Base-by-base conservation (phyloP, 2,888 invertebrate species). In the Clivina fossor region DNA sequence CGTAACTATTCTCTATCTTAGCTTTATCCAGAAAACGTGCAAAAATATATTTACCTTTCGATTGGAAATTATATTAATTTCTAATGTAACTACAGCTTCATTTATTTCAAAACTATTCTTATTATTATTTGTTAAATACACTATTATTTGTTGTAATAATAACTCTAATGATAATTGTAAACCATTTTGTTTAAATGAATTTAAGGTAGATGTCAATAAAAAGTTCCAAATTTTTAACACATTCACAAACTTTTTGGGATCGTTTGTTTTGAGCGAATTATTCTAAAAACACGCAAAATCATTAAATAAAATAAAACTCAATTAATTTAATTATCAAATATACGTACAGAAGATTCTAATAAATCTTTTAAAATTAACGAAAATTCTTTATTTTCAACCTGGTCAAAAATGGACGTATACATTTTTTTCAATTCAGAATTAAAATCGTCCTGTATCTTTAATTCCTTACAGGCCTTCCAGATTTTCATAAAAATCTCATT, bases 381-480 rank as follows among this genome's bases (percentile, higher is more conserved):
- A 60, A 72, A 73, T 26, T 69, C 56, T 19, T 72, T 69, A 51
- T 66, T 66, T 3, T 69, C 61, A 24, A 71, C 65, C 41, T 66
- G 64, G 49, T 67, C 66, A 28, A 69, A 64, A 35, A 72, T 66
- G 38, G 71, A 58, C 5, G 30, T 22, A 8, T 63, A 60, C 8
- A 70, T 58, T 28, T 72, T 56, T 57, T 68, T 68, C 1, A 68
- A 63, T 20, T 71, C 66, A 4, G 69, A 66, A 18, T 50, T 41
- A 35, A 60, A 32, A 11, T 63, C 59, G 19, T 56, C 38, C 16
- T 54, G 22, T 4, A 48, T 53, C 59, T 64, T 63, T 20, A 61
- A 63, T n/a, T 56, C 51, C 54, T 66, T 65, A 63, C 66, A 70
- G 15, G 65, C 59, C 35, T 61, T 61, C 67, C 68, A 68, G 16